Evolutionary conservation across 2,797 vertebrate species (phyloP).

Genomic region (Chromis chromis): DNA sequence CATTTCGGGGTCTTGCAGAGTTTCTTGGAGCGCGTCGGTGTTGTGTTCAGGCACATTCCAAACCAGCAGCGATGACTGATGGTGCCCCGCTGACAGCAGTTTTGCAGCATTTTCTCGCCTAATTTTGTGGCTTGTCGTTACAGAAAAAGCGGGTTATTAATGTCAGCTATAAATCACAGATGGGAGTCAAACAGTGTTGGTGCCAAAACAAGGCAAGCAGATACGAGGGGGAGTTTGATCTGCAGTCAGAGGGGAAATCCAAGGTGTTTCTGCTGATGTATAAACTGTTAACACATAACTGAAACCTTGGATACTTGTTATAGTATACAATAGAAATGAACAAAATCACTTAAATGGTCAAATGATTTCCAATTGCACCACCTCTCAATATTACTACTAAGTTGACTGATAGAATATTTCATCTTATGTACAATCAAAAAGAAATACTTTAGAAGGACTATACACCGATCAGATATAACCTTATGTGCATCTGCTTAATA

Average conservation of each 20-base stretch:
- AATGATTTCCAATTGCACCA: too few relatives aligned
- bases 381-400: too few relatives aligned
- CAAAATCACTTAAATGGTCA: too few relatives aligned
- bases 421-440: too few relatives aligned
- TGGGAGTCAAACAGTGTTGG: background rate
- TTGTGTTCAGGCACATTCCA: conserved; percentile 1
- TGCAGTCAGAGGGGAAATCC: background rate
- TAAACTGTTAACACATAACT: background rate
- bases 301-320: background rate
- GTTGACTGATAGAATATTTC: too few relatives aligned
- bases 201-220: background rate
- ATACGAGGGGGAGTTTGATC: background rate
- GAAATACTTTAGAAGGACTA: too few relatives aligned
- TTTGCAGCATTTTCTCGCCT: too few relatives aligned
- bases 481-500: too few relatives aligned
- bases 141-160: background rate
- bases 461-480: too few relatives aligned
- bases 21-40: conserved; percentile 7
- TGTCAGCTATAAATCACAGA: background rate
- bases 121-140: background rate
- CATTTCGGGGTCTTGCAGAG: conserved; percentile 17
- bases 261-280: background rate
- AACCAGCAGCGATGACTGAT: conserved; percentile 16
- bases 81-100: background rate
- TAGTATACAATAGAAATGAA: too few relatives aligned